phyloP scores from a whole-genome alignment of 2,888 invertebrate genomes.

The Idaea dimidiata region DNA sequence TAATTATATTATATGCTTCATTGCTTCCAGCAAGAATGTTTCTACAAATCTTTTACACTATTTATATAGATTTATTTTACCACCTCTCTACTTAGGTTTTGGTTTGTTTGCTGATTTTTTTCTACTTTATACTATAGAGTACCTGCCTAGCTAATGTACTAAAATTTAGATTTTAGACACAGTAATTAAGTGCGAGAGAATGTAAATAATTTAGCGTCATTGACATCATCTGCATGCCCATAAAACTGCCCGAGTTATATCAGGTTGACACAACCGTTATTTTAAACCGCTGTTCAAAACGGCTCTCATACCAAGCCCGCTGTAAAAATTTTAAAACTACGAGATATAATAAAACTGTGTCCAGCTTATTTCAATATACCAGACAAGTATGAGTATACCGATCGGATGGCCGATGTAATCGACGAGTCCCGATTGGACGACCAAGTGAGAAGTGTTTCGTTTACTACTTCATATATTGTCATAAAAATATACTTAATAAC shows the following conservation, averaged over 20 bases:
- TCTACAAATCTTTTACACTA: no score
- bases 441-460: slow-evolving; percentile 59
- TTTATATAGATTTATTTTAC: no score
- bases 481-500: slow-evolving; percentile 53
- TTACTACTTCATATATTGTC: slow-evolving; percentile 56
- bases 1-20: no score
- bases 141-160: not conserved
- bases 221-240: slow-evolving; percentile 30
- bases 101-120: not conserved
- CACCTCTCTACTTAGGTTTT: no score
- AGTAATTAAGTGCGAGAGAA: slow-evolving; percentile 25
- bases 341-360: slow-evolving; percentile 47
- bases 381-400: slow-evolving; percentile 8
- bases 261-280: slow-evolving; percentile 43
- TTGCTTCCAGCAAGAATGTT: no score
- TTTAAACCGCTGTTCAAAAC: slow-evolving; percentile 39
- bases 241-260: slow-evolving; percentile 41
- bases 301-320: slow-evolving; percentile 31
- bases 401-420: slow-evolving; percentile 58
- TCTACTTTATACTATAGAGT: not conserved
- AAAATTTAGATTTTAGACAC: not conserved
- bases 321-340: slow-evolving; percentile 39
- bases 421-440: slow-evolving; percentile 50
- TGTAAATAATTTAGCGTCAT: slow-evolving; percentile 22
- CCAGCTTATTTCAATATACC: slow-evolving; percentile 56